These are phyloP conservation scores for Acanthornis magna DNA, from an alignment of 2,797 vertebrate genomes.

Conservation along the genomic window DNA sequence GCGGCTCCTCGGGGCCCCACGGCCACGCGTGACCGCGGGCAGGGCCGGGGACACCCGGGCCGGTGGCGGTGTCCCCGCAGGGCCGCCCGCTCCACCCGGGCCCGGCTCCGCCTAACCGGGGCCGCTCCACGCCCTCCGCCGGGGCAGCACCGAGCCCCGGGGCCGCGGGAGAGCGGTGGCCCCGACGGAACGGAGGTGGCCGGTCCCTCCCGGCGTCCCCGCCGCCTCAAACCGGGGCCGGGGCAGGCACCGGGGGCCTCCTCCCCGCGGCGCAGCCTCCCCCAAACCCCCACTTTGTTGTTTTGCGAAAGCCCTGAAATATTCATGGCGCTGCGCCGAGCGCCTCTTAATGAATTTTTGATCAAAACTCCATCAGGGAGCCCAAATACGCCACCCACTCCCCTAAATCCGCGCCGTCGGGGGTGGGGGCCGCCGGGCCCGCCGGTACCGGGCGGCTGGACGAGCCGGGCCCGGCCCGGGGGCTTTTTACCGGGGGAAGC, in stretches of 20 bases:
- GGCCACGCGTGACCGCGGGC: neutral
- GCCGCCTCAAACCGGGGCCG: neutral
- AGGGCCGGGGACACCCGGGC: neutral
- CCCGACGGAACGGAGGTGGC: neutral
- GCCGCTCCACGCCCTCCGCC: neutral
- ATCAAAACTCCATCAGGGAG: constrained; percentile 29
- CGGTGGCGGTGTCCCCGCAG: neutral
- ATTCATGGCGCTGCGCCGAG: constrained; percentile 13
- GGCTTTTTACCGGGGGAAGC: neutral
- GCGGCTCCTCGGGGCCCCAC: neutral
- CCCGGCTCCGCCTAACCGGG: fast-evolving
- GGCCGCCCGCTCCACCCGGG: neutral
- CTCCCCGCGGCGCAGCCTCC: neutral
- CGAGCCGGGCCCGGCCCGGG: too few relatives aligned
- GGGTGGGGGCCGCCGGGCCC: neutral
- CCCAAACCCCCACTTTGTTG: neutral
- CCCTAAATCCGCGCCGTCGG: neutral
- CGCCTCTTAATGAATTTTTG: constrained; percentile 44
- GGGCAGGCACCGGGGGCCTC: neutral
- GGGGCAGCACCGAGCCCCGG: neutral
- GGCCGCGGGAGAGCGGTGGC: neutral
- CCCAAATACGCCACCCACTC: neutral
- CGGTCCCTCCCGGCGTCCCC: neutral
- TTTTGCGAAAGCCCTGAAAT: constrained; percentile 41
- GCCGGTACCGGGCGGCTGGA: neutral